These are phyloP conservation scores for Falco biarmicus DNA, from an alignment of 2,797 vertebrate species.

Conservation along the genomic window DNA sequence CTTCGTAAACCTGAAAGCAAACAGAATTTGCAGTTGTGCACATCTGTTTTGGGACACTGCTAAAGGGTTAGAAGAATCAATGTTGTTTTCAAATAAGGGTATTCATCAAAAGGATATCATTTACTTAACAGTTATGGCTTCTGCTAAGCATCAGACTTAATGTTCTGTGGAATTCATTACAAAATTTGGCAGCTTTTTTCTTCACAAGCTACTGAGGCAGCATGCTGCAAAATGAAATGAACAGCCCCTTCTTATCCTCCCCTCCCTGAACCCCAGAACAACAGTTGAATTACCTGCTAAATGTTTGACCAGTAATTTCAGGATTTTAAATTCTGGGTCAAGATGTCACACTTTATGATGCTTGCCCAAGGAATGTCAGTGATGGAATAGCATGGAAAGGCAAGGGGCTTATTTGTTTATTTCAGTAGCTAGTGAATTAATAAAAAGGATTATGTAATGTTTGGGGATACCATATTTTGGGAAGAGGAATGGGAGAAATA, in stretches of 20 bases:
- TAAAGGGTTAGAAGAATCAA: constrained; percentile 75
- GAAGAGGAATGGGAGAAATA: not conserved
- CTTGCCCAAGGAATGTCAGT: not conserved
- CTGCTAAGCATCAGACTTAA: constrained; percentile 72
- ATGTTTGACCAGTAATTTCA: not conserved
- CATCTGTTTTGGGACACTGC: constrained; percentile 78
- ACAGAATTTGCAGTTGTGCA: constrained; percentile 77
- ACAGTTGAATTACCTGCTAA: constrained; percentile 3
- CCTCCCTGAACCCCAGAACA: not conserved
- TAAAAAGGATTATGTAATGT: not conserved
- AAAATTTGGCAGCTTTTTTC: constrained; percentile 68
- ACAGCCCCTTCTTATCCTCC: not conserved
- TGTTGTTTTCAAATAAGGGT: constrained; percentile 73
- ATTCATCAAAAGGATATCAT: constrained; percentile 76
- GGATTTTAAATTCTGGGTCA: not conserved
- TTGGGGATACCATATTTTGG: not conserved
- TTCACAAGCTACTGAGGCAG: constrained; percentile 22
- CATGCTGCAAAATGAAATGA: not conserved
- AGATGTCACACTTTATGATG: not conserved
- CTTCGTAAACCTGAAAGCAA: constrained; percentile 78
- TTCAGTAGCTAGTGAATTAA: not conserved
- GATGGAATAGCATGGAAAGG: not conserved
- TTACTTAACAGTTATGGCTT: constrained; percentile 76
- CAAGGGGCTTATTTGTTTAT: not conserved
- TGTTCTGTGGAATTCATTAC: constrained; percentile 72